Evolutionary conservation across 2,797 vertebrate genomes (phyloP), one percentile per base, ranked within the genome.

Genomic region (Chelmon rostratus): DNA sequence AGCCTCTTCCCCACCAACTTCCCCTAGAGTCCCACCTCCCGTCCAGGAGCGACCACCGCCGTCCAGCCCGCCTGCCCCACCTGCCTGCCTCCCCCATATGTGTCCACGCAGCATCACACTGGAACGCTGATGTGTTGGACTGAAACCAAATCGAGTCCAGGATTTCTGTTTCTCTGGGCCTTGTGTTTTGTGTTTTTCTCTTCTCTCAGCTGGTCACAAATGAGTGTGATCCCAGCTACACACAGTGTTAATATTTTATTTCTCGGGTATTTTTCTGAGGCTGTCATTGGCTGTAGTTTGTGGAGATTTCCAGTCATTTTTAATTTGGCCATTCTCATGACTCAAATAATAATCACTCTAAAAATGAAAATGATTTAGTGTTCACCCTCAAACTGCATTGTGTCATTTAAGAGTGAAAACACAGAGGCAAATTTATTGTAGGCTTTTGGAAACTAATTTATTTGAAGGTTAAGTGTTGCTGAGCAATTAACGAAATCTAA

Each of bases 1-100:
- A 99, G 98, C 94, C 97, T 99, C 72, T 99, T 98, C 93, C 97
- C 98, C 59, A 96, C 96, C 2, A 95, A 96, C 78, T 97, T 98
- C 95, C 97, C 96, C 5, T 98, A 92, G 74, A 82, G 44, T 3
- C 65, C 68, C 50, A 2, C 8, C 73, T 62, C 61, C 31, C 18
- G 52, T 70, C 80, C 38, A 38, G 90, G 83, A 47, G 40, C 6
- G 46, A 6, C 62, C 54, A 10, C 47, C n/a, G 13, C 46, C 68
- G 1, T 25, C 82, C 71, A 3, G 21, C 64, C 49, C 71, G 70
- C 76, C 83, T 23, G 42, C 35, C 50, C 67, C 50, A 13, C 42
- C 46, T n/a, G 3, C 67, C 78, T 35, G 15, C 63, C 53, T 6
- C 35, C 54, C 38, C 8, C 44, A 0, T 0, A 64, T 28, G 73